Conservation (phyloP, 1,140 invertebrate species). For the Scylla paramamosain region DNA sequence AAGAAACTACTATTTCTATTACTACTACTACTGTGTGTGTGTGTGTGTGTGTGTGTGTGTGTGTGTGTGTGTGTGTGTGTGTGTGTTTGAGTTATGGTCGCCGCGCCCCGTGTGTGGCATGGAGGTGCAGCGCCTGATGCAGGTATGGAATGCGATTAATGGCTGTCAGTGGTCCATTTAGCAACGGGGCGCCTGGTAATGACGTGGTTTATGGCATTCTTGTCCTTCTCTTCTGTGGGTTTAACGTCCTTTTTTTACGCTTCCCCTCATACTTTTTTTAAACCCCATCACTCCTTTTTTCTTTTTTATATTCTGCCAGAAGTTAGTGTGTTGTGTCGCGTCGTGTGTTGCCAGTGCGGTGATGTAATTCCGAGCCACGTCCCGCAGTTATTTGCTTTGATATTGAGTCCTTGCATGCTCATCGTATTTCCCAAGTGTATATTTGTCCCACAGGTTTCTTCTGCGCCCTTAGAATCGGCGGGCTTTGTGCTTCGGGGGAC, state of each 20-base stretch:
- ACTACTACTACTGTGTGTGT: conserved; percentile 5
- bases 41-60: conserved; percentile 22
- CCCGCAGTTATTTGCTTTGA: neutral
- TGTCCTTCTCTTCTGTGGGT: conserved; percentile 14
- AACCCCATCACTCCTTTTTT: neutral
- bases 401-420: neutral
- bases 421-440: neutral
- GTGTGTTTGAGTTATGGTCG: neutral
- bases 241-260: neutral
- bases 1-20: neutral
- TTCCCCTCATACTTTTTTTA: neutral
- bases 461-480: neutral
- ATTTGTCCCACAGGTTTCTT: neutral
- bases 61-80: conserved; percentile 45
- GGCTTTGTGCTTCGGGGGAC: neutral
- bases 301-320: neutral
- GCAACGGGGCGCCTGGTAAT: conserved; percentile 44
- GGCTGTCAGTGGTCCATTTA: conserved; percentile 48
- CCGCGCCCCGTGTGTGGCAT: neutral
- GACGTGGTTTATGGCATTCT: conserved; percentile 53
- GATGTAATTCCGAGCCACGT: neutral
- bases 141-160: conserved; percentile 38
- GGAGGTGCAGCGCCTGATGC: neutral
- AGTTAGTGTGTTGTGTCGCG: neutral
- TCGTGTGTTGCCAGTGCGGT: neutral